Evolutionary conservation across 2,888 invertebrate genomes (phyloP), one percentile per base, ranked within the genome.

Genomic region (Diadegma fenestrale): DNA sequence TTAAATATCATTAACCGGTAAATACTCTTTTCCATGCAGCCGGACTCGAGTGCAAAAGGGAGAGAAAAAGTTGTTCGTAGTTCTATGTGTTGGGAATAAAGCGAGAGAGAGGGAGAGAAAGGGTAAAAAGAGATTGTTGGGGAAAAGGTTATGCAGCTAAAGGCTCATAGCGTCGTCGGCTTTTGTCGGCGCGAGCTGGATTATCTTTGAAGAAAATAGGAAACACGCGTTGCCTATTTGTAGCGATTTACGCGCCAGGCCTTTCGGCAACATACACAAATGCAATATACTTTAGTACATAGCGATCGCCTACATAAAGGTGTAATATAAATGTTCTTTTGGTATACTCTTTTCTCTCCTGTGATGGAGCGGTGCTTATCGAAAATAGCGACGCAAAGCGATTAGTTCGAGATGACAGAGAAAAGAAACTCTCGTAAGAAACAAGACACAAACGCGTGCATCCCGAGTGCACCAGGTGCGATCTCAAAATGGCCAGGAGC

Each of bases 1-100:
- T 91, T 91, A 92, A 93, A 92, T 91, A 90, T 91, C 90, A 91
- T 91, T 92, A 91, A 89, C 89, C 89, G 86, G 84, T 88, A 64
- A 80, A 80, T 48, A 66, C 22, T 33, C 61, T 68, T 12, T 37
- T 8, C 37, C 48, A 7, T 37, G 37, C 37, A 41, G 64, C 66
- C 17, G 75, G 80, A 37, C 26, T 58, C 63, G 63, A 76, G 69
- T 33, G 48, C 14, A 26, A 43, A 22, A 48, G 45, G 64, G 58
- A 26, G 17, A 48, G 69, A 58, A 58, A 54, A 54, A 54, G 22
- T 4, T 12, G 19, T 26, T 14, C 26, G 10, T 10, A 41, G 6
- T 51, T 6, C 51, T 26, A 0, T 26, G 10, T 22, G 12, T 33
- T 12, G 12, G 54, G 22, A 54, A 54, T 54, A 10, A 54, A 43